Evolutionary conservation across 2,888 invertebrate genomes (phyloP).

Genomic region (Limnephilus lunatus): DNA sequence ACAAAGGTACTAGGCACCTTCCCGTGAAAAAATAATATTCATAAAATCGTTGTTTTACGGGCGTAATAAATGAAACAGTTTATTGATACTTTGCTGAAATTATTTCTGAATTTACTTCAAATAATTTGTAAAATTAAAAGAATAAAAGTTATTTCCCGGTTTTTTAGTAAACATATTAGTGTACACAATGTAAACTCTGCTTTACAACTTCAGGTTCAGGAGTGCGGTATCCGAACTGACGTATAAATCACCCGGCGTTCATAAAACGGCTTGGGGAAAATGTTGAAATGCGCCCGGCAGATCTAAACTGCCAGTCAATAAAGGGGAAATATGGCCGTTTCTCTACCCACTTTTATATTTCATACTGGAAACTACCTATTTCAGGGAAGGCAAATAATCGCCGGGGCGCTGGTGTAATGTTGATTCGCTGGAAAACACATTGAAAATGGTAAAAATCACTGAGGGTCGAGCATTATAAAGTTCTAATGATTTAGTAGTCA

Average conservation of each 20-base stretch:
- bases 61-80: no score
- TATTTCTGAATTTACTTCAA: background rate
- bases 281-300: constrained; percentile 37
- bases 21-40: no score
- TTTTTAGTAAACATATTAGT: background rate
- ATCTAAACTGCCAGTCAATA: constrained; percentile 45
- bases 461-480: background rate
- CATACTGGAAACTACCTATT: background rate
- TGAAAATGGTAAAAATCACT: background rate
- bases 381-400: background rate
- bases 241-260: constrained; percentile 54
- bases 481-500: background rate
- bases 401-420: background rate
- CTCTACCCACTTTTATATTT: constrained; percentile 24
- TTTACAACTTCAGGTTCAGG: background rate
- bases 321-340: constrained; percentile 20
- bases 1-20: no score
- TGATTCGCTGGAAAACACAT: background rate
- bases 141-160: background rate
- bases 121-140: background rate
- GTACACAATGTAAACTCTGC: background rate
- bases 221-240: constrained; percentile 37
- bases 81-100: background rate
- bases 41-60: no score
- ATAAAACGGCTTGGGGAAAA: constrained; percentile 27